phyloP scores from a whole-genome alignment of 2,113 vertebrate genomes.

The Phocoena phocoena region DNA sequence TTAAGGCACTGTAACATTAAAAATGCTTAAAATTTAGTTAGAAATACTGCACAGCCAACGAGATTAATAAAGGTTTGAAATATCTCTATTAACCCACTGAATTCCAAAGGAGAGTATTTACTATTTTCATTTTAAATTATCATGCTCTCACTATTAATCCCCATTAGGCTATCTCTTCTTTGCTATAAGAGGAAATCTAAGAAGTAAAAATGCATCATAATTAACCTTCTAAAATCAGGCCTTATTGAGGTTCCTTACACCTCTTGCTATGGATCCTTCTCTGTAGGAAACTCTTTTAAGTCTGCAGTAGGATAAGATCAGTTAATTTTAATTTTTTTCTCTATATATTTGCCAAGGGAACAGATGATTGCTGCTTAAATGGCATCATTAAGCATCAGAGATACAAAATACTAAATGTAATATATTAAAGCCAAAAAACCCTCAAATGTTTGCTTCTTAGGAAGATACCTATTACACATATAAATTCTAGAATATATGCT shows the following conservation, averaged over 20 bases:
- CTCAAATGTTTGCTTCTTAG: not conserved
- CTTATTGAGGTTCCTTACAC: conserved; percentile 40
- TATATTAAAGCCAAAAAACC: not conserved
- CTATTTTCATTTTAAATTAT: not conserved
- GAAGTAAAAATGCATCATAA: not conserved
- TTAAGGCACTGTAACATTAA: not conserved
- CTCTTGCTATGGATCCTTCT: conserved; percentile 44
- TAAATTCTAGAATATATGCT: not conserved
- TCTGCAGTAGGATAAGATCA: conserved; percentile 31
- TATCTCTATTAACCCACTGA: not conserved
- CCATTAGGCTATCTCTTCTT: conserved; percentile 28
- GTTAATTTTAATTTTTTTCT: conserved; percentile 33
- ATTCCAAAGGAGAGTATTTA: conserved; percentile 29
- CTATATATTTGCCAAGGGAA: conserved; percentile 62
- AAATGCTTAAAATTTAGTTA: conserved; percentile 35
- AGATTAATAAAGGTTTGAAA: not conserved
- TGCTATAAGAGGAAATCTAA: not conserved
- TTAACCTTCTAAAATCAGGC: conserved; percentile 8
- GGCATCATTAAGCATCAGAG: conserved; percentile 18
- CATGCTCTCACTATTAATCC: not conserved
- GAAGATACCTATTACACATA: not conserved
- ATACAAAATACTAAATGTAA: not conserved
- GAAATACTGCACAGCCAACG: not conserved
- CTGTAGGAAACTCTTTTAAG: conserved; percentile 44
- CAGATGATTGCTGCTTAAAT: not conserved